These are phyloP conservation scores for Onychorhynchus coronatus DNA, from an alignment of 2,113 vertebrate species.

Conservation along the genomic window DNA sequence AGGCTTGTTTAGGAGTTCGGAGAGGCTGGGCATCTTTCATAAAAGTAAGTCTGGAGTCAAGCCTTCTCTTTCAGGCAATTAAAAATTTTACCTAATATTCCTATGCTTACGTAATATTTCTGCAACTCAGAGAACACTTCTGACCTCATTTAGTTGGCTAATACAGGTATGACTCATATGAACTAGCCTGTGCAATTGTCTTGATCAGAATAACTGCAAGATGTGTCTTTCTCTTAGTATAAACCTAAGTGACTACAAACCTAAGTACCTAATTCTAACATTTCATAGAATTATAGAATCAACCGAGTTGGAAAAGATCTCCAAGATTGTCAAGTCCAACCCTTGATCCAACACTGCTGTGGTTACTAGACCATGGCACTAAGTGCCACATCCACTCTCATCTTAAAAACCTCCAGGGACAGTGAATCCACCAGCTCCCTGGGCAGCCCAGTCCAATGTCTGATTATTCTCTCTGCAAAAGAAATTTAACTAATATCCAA, in stretches of 20 bases:
- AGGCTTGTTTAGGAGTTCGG: not conserved
- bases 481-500: too few species aligned
- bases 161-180: not conserved
- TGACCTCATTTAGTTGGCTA: not conserved
- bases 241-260: not conserved
- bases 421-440: too few species aligned
- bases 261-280: not conserved
- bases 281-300: not conserved
- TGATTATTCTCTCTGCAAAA: too few species aligned
- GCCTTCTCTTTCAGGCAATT: accelerated
- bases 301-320: too few species aligned
- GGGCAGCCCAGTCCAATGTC: too few species aligned
- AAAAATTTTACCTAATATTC: not conserved
- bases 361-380: too few species aligned
- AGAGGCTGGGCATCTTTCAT: not conserved
- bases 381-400: too few species aligned
- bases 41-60: not conserved
- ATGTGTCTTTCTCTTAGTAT: not conserved
- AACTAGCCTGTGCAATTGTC: not conserved
- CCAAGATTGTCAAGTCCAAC: too few species aligned
- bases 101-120: too few species aligned
- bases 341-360: too few species aligned
- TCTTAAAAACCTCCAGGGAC: too few species aligned
- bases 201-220: not conserved
- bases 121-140: not conserved